Percentiles rank a stretch among this genome's conserved stretches.
phyloP scores from a whole-genome alignment of 2,113 vertebrate species.

The Aegotheles bennettii region DNA sequence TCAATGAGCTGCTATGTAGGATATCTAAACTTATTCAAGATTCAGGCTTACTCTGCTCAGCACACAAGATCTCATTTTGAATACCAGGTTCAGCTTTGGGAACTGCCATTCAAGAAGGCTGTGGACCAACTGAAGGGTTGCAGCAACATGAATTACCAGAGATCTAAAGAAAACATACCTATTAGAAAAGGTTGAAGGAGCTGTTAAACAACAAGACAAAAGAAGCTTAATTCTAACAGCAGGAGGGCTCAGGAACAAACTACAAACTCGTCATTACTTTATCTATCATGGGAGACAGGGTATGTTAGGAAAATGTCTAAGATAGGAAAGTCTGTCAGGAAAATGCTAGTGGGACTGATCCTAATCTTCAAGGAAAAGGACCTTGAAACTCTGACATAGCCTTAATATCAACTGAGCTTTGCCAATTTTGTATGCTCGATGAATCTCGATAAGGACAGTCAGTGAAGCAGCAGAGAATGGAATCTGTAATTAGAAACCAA shows the following conservation, averaged over 20 bases:
- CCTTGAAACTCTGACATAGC: background rate
- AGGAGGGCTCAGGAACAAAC: background rate
- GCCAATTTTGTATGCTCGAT: background rate
- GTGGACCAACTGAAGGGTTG: background rate
- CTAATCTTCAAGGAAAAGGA: background rate
- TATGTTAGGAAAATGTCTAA: background rate
- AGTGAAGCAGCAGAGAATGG: background rate
- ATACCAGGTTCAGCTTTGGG: background rate
- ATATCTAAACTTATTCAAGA: background rate
- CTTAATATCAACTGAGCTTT: background rate
- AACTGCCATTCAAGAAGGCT: background rate
- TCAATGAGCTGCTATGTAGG: background rate
- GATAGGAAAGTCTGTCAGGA: background rate
- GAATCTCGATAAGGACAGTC: background rate
- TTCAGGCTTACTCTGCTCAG: background rate
- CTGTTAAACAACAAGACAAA: background rate
- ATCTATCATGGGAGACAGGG: background rate
- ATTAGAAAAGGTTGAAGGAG: background rate
- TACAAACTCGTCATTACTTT: background rate
- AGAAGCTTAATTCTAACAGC: background rate
- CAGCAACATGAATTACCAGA: background rate
- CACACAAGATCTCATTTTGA: background rate
- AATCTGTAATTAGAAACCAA: background rate
- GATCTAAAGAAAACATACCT: background rate
- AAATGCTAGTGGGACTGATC: background rate